Evolutionary conservation across 2,888 invertebrate genomes (phyloP).

Genomic region (Tetragnatha montana): DNA sequence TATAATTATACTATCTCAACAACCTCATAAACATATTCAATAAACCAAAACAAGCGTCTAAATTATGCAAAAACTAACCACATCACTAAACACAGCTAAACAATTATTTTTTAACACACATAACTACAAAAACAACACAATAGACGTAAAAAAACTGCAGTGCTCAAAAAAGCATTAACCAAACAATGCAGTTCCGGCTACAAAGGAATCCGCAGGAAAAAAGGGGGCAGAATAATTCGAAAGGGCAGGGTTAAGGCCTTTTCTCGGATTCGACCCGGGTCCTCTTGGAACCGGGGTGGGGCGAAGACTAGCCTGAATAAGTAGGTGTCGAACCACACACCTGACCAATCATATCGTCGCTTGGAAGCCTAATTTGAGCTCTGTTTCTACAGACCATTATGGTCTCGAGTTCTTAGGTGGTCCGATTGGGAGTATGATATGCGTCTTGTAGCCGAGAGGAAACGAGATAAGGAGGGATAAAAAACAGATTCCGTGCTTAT

Average conservation of each 20-base stretch:
- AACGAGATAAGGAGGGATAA: neutral
- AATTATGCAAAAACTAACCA: neutral
- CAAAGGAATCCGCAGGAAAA: neutral
- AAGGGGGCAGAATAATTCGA: neutral
- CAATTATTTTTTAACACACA: neutral
- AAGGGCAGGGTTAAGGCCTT: constrained; percentile 4
- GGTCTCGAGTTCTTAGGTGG: constrained; percentile 45
- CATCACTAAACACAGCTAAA: neutral
- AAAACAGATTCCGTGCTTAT: neutral
- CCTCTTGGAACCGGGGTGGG: constrained; percentile 46
- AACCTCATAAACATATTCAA: neutral
- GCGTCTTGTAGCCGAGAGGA: neutral
- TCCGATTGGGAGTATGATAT: constrained; percentile 26
- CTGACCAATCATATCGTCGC: constrained; percentile 58
- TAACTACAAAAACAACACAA: neutral
- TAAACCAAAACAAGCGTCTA: neutral
- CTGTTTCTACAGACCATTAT: constrained; percentile 11
- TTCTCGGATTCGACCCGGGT: neutral
- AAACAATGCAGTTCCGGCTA: neutral
- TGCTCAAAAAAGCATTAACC: too few species aligned
- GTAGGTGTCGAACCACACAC: constrained; percentile 43
- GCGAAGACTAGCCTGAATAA: constrained; percentile 54
- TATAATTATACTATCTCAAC: too few species aligned
- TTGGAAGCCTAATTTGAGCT: constrained; percentile 15
- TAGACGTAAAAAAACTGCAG: neutral